These are phyloP conservation scores for Diplolepis rosae DNA, from an alignment of 2,888 invertebrate genomes.

Conservation along the genomic window DNA sequence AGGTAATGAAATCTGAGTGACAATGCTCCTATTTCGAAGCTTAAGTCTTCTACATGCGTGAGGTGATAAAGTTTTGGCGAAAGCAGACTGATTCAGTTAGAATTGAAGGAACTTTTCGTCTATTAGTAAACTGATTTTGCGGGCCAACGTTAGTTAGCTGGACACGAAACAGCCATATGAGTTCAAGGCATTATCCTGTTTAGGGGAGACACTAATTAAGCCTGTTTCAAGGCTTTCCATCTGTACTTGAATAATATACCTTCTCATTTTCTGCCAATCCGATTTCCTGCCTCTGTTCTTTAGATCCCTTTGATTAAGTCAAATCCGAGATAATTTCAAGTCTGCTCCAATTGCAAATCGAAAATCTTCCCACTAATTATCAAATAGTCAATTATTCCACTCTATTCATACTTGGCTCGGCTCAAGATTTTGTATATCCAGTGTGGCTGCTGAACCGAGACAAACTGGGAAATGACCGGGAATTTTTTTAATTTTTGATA, in stretches of 20 bases:
- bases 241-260: constrained; percentile 26
- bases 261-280: constrained; percentile 10
- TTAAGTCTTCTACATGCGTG: constrained; percentile 42
- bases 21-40: constrained; percentile 49
- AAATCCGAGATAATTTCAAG: background rate
- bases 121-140: constrained; percentile 70
- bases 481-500: too few species aligned
- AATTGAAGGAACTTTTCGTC: constrained; percentile 65
- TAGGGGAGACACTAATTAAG: constrained; percentile 66
- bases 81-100: constrained; percentile 57
- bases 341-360: background rate
- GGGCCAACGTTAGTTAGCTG: constrained; percentile 65
- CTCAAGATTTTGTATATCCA: constrained; percentile 4
- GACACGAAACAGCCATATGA: constrained; percentile 68
- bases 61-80: constrained; percentile 43
- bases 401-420: background rate
- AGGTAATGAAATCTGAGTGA: constrained; percentile 39
- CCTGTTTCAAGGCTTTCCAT: constrained; percentile 63
- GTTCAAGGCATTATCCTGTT: constrained; percentile 64
- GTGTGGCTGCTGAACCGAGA: too few species aligned
- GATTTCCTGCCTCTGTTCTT: background rate
- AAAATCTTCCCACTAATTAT: background rate
- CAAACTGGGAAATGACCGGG: too few species aligned
- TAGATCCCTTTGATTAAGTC: background rate
- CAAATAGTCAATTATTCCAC: background rate